Conservation (phyloP, 2,797 vertebrate genomes). For the Melanotaenia parkinsoni region DNA sequence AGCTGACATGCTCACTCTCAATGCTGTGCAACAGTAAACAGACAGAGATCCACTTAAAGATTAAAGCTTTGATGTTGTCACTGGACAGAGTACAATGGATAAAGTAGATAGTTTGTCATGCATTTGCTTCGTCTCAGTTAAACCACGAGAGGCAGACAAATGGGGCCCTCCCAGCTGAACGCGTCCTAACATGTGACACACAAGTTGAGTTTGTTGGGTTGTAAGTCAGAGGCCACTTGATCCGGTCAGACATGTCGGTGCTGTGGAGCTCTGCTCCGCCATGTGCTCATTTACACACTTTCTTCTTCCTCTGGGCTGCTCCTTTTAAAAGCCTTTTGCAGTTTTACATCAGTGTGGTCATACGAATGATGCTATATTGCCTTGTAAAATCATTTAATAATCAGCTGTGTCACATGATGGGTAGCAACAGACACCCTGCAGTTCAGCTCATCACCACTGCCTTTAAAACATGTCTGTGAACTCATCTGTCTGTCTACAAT, state of each 20-base stretch:
- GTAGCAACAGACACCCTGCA: not conserved
- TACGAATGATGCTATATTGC: not conserved
- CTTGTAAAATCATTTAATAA: constrained; percentile 16
- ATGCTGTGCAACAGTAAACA: constrained; percentile 38
- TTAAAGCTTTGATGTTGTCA: constrained; percentile 7
- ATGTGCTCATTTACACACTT: constrained; percentile 45
- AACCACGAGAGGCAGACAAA: constrained; percentile 18
- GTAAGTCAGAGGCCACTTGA: constrained; percentile 49
- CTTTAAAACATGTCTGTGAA: constrained; percentile 2
- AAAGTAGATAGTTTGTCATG: not conserved
- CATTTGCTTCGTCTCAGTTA: constrained; percentile 16
- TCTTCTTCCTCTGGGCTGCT: constrained; percentile 13
- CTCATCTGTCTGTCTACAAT: not conserved
- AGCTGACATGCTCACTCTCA: constrained; percentile 56
- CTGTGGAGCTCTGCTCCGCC: constrained; percentile 54
- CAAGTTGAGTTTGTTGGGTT: constrained; percentile 40
- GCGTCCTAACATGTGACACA: constrained; percentile 54
- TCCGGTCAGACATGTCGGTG: constrained; percentile 38
- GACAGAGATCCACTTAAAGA: constrained; percentile 14
- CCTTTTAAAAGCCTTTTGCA: constrained; percentile 5
- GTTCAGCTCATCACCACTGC: not conserved
- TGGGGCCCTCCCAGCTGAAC: constrained; percentile 15
- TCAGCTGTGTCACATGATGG: constrained; percentile 4
- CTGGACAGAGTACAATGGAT: not conserved
- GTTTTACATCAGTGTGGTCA: constrained; percentile 10